These are phyloP conservation scores for Nomada lathburiana DNA, from an alignment of 2,888 invertebrate species.

Conservation along the genomic window DNA sequence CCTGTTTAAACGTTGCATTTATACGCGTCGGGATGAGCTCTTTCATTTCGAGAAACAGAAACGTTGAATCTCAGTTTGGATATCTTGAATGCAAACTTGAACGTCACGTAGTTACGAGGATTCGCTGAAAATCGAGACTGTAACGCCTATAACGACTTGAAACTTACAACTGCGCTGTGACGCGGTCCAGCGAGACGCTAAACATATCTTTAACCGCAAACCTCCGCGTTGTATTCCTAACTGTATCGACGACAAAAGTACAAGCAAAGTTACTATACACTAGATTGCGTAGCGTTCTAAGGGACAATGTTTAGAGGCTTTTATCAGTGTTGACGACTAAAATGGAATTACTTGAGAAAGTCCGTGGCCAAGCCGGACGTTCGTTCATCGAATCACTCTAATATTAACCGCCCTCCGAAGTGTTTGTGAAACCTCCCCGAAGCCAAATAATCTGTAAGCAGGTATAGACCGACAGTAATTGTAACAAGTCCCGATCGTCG, in stretches of 20 bases:
- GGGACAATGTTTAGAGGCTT: conserved; percentile 52
- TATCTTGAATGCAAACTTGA: too few relatives aligned
- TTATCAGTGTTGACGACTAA: conserved; percentile 61
- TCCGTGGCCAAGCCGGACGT: conserved; percentile 14
- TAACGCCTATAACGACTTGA: too few relatives aligned
- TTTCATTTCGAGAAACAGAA: too few relatives aligned
- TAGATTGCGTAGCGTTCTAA: conserved; percentile 54
- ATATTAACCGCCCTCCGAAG: not conserved
- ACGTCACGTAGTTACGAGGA: too few relatives aligned
- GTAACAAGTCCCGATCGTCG: not conserved
- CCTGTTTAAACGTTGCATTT: too few relatives aligned
- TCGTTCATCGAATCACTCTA: not conserved
- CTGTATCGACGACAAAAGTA: conserved; percentile 50
- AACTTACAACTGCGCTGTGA: not conserved
- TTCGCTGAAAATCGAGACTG: too few relatives aligned
- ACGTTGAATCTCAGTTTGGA: too few relatives aligned
- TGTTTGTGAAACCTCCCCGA: not conserved
- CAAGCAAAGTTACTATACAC: conserved; percentile 60
- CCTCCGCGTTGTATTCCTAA: conserved; percentile 55
- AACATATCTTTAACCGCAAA: conserved; percentile 45
- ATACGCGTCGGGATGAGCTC: too few relatives aligned
- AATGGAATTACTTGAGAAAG: conserved; percentile 56
- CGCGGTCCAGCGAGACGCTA: conserved; percentile 38
- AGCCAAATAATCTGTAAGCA: not conserved
- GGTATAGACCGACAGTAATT: not conserved